Evolutionary conservation across 2,797 vertebrate species (phyloP).

Genomic region (Bryconaethiops microstoma): DNA sequence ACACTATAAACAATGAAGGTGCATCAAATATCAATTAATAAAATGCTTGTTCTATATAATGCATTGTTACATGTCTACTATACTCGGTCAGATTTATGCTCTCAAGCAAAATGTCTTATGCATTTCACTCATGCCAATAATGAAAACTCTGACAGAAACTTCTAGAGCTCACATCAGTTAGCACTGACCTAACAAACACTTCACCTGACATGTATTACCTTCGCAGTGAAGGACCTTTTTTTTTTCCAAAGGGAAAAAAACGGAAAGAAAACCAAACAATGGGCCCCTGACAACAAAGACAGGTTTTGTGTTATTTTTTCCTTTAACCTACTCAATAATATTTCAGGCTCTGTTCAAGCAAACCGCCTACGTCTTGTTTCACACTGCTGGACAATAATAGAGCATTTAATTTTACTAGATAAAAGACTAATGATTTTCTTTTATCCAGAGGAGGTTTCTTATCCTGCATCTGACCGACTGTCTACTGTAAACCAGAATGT

Average conservation of each 20-base stretch:
- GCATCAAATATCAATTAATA: too few relatives aligned
- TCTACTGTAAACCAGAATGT: slow-evolving; percentile 46
- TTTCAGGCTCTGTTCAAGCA: slow-evolving; percentile 4
- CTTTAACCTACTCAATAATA: neutral
- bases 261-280: neutral
- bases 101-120: too few relatives aligned
- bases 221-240: neutral
- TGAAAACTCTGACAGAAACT: neutral
- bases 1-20: too few relatives aligned
- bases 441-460: slow-evolving; percentile 50
- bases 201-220: slow-evolving; percentile 9
- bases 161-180: neutral
- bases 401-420: slow-evolving; percentile 23
- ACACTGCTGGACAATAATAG: slow-evolving; percentile 9
- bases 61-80: too few relatives aligned
- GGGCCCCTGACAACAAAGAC: neutral
- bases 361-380: slow-evolving; percentile 16
- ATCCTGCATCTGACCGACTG: slow-evolving; percentile 46
- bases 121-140: neutral
- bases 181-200: neutral
- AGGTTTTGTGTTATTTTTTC: neutral
- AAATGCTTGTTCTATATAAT: too few relatives aligned
- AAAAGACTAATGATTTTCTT: slow-evolving; percentile 31
- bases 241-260: neutral
- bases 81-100: too few relatives aligned